Percentiles rank a stretch among this genome's conserved stretches.
Conservation (phyloP, 2,113 vertebrate genomes). For the Chinchilla lanigera region DNA sequence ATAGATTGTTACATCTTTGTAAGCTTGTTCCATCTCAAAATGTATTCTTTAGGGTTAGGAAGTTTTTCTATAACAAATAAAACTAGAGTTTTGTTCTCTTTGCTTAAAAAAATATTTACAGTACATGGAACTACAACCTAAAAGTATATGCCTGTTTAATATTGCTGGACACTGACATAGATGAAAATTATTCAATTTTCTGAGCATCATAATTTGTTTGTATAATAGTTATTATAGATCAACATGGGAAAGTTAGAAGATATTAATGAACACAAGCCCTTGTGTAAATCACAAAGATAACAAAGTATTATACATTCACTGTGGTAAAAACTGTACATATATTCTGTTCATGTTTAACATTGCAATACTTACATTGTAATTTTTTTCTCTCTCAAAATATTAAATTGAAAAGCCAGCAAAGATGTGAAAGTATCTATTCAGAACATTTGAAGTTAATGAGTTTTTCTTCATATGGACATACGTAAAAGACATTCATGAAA, state of each 20-base stretch:
- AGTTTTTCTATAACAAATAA: slow-evolving; percentile 74
- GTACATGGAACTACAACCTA: slow-evolving; percentile 69
- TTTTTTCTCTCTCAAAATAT: slow-evolving; percentile 68
- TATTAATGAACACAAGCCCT: slow-evolving; percentile 82
- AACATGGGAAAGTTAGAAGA: slow-evolving; percentile 81
- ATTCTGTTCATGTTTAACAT: slow-evolving; percentile 64
- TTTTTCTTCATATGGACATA: slow-evolving; percentile 75
- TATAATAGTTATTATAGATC: slow-evolving; percentile 72
- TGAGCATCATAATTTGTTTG: slow-evolving; percentile 74
- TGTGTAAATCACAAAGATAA: slow-evolving; percentile 81
- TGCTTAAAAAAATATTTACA: slow-evolving; percentile 81
- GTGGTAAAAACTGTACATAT: slow-evolving; percentile 77
- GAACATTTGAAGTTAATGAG: slow-evolving; percentile 63
- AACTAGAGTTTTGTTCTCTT: slow-evolving; percentile 82
- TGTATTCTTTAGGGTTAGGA: slow-evolving; percentile 43
- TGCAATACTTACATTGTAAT: slow-evolving; percentile 63
- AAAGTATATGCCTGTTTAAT: slow-evolving; percentile 67
- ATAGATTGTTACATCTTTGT: slow-evolving; percentile 73
- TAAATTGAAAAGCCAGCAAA: slow-evolving; percentile 72
- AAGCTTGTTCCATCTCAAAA: slow-evolving; percentile 81
- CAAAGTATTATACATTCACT: slow-evolving; percentile 67
- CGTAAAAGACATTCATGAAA: slow-evolving; percentile 64
- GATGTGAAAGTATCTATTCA: slow-evolving; percentile 69
- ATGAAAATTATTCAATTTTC: slow-evolving; percentile 76
- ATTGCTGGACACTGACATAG: slow-evolving; percentile 74